Percentiles rank a stretch among this genome's conserved stretches.
Conservation (phyloP, 2,797 vertebrate species). For the Loris lydekkerianus region DNA sequence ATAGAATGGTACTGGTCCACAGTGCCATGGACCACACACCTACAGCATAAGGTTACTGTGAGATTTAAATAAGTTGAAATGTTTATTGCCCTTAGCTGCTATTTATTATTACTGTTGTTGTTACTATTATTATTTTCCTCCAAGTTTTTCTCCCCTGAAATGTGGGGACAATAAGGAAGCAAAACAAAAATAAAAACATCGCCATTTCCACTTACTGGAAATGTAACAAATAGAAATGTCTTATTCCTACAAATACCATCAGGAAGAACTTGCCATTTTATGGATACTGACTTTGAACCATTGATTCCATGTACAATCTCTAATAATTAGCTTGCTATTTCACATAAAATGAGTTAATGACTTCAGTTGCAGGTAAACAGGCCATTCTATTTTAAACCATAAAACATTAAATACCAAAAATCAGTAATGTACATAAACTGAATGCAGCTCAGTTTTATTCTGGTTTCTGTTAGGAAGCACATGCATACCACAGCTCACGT, state of each 20-base stretch:
- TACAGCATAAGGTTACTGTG: neutral
- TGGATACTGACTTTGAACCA: constrained; percentile 63
- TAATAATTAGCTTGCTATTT: constrained; percentile 77
- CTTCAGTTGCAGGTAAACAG: constrained; percentile 72
- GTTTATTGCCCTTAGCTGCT: neutral
- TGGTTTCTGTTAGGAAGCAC: constrained; percentile 77
- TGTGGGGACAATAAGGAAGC: neutral
- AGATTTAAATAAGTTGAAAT: constrained; percentile 27
- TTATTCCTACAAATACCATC: constrained; percentile 56
- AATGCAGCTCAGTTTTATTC: constrained; percentile 75
- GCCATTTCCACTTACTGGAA: constrained; percentile 46
- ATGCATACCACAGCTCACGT: constrained; percentile 83
- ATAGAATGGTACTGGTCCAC: too few relatives aligned
- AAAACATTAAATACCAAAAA: constrained; percentile 68
- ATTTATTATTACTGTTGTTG: constrained; percentile 9
- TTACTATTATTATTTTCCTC: constrained; percentile 12
- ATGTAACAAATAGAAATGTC: constrained; percentile 47
- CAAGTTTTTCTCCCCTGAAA: constrained; percentile 37
- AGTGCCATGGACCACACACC: too few relatives aligned
- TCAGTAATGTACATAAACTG: constrained; percentile 77
- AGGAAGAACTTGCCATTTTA: constrained; percentile 30
- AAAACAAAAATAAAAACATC: constrained; percentile 28
- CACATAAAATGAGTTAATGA: constrained; percentile 69
- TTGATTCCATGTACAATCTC: constrained; percentile 71
- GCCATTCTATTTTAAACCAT: constrained; percentile 66